Evolutionary conservation across 2,113 vertebrate species (phyloP).

Genomic region (Limnothrissa miodon): DNA sequence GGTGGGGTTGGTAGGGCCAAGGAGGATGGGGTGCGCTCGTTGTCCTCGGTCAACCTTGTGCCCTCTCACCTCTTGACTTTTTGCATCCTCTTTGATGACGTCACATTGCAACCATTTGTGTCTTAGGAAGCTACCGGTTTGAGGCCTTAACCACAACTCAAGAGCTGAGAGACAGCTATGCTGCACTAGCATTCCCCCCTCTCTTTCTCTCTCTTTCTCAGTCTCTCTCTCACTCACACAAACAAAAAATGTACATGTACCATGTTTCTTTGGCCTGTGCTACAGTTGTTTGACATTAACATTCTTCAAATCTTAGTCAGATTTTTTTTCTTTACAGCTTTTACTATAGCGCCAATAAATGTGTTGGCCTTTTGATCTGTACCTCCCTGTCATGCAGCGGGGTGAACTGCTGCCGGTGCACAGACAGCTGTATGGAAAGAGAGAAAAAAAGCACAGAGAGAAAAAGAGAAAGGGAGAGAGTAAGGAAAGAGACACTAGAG

Average conservation of each 20-base stretch:
- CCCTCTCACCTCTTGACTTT: not conserved
- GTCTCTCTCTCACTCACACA: too few species aligned
- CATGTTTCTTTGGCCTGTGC: not conserved
- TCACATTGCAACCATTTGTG: constrained; percentile 8
- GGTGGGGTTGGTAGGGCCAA: not conserved
- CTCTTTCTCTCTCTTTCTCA: too few species aligned
- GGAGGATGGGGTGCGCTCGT: not conserved
- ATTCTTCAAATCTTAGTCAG: constrained; percentile 18
- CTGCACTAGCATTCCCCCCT: too few species aligned
- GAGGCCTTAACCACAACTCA: not conserved
- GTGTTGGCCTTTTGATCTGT: constrained; percentile 49
- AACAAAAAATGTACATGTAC: not conserved
- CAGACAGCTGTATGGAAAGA: constrained; percentile 46
- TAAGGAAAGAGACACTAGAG: constrained; percentile 42
- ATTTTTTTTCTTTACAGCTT: constrained; percentile 13
- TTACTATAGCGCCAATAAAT: constrained; percentile 45
- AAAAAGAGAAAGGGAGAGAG: constrained; percentile 30
- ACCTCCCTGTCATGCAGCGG: constrained; percentile 37
- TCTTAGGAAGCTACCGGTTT: not conserved
- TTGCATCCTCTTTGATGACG: not conserved
- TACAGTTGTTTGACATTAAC: constrained; percentile 19
- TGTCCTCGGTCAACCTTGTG: constrained; percentile 3
- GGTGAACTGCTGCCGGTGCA: not conserved
- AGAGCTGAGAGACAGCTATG: too few species aligned
- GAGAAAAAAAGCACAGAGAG: constrained; percentile 34